phyloP scores from a whole-genome alignment of 2,797 vertebrate genomes.

The Nyctibius grandis region DNA sequence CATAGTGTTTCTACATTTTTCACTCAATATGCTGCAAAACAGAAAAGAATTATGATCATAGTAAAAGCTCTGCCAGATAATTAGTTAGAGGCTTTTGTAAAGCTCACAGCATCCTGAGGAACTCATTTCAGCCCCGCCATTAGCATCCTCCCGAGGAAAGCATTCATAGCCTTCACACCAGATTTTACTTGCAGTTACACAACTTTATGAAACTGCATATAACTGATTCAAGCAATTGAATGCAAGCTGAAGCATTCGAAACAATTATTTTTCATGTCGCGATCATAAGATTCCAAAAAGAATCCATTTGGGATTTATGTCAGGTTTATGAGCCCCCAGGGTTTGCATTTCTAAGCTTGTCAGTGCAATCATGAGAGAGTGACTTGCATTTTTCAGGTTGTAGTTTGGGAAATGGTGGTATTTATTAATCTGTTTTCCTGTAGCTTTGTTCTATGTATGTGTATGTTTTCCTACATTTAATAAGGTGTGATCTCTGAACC shows the following conservation, averaged over 20 bases:
- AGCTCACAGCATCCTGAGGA: neutral
- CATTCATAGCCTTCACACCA: neutral
- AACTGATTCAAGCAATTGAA: neutral
- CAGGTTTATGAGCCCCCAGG: neutral
- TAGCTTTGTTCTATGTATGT: neutral
- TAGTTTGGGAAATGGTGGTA: neutral
- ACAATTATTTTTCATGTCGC: neutral
- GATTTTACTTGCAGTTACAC: neutral
- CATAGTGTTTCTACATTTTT: neutral
- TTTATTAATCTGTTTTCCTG: neutral
- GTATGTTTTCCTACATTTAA: neutral
- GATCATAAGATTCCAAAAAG: neutral
- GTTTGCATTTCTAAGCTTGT: neutral
- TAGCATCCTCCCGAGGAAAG: neutral
- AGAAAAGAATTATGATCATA: neutral
- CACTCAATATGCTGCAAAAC: neutral
- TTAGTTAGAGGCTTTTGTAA: slow-evolving; percentile 3
- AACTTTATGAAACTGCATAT: neutral
- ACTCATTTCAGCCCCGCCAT: neutral
- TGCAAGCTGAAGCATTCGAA: neutral
- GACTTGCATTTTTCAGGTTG: neutral
- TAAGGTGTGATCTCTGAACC: neutral
- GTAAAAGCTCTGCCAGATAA: neutral
- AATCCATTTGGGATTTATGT: neutral
- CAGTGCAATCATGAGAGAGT: neutral